Percentiles rank a stretch among this genome's conserved stretches.
Evolutionary conservation across 2,113 vertebrate species (phyloP).

Genomic region (Indicator indicator): DNA sequence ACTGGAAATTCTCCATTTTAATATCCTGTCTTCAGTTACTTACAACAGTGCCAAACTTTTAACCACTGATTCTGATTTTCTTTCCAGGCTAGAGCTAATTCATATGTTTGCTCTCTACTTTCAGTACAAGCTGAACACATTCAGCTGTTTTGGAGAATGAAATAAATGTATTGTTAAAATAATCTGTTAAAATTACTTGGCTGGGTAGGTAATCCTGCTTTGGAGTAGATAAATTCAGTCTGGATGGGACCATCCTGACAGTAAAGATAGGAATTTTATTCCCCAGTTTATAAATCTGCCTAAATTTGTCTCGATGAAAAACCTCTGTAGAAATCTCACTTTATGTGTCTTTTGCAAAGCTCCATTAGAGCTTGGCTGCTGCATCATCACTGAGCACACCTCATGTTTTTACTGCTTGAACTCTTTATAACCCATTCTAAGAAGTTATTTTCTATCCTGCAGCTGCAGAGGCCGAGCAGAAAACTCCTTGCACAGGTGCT

Average conservation of each 20-base stretch:
- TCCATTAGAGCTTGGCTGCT: background rate
- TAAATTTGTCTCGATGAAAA: background rate
- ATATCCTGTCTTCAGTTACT: background rate
- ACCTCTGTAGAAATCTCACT: background rate
- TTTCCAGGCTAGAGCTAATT: background rate
- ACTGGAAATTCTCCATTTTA: background rate
- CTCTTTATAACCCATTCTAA: background rate
- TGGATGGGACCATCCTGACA: background rate
- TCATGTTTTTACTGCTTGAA: background rate
- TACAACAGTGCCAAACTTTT: background rate
- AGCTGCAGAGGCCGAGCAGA: background rate
- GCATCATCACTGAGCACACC: background rate
- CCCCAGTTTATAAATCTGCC: background rate
- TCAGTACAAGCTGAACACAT: background rate
- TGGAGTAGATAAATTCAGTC: background rate
- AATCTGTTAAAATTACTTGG: background rate
- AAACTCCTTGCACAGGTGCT: background rate
- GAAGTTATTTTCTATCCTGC: background rate
- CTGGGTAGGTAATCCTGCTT: background rate
- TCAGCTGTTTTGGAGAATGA: background rate
- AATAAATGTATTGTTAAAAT: background rate
- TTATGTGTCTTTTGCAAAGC: background rate
- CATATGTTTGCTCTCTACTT: background rate
- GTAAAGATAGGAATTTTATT: background rate
- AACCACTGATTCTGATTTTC: background rate